Percentiles rank a stretch among this genome's conserved stretches.
These are phyloP conservation scores for Phylloscopus whistleri DNA, from an alignment of 2,113 vertebrate species.

Conservation along the genomic window DNA sequence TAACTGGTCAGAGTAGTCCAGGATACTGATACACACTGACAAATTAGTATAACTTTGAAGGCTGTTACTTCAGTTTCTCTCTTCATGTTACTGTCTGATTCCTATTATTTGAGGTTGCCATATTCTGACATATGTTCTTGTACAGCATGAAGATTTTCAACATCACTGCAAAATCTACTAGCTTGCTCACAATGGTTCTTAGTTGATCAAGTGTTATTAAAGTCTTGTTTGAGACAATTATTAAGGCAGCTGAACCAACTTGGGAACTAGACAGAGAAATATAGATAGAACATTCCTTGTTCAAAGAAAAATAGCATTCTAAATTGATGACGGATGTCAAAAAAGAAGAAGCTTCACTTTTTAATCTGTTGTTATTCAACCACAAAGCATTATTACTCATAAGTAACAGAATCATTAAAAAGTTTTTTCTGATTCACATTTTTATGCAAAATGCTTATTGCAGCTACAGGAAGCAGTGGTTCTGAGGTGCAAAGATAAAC, in stretches of 20 bases:
- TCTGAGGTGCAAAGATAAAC: background rate
- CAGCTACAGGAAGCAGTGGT: background rate
- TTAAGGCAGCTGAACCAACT: background rate
- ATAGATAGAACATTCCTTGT: background rate
- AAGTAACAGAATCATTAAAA: background rate
- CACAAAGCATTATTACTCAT: background rate
- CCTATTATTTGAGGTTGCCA: background rate
- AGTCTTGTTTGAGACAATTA: background rate
- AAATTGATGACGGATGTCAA: background rate
- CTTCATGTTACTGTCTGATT: background rate
- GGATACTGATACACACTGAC: background rate
- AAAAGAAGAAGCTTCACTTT: background rate
- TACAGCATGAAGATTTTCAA: background rate
- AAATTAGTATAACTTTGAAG: background rate
- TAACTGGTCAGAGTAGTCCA: background rate
- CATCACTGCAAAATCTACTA: background rate
- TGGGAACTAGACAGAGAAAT: background rate
- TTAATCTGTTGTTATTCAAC: background rate
- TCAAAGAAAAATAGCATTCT: background rate
- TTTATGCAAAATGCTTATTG: background rate
- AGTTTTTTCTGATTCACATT: background rate
- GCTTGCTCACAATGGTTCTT: background rate
- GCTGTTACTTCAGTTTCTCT: background rate
- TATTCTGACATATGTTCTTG: background rate
- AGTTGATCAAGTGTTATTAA: background rate